These are phyloP conservation scores for Drosophila sechellia DNA, from an alignment of 1,140 invertebrate species.

Conservation along the genomic window DNA sequence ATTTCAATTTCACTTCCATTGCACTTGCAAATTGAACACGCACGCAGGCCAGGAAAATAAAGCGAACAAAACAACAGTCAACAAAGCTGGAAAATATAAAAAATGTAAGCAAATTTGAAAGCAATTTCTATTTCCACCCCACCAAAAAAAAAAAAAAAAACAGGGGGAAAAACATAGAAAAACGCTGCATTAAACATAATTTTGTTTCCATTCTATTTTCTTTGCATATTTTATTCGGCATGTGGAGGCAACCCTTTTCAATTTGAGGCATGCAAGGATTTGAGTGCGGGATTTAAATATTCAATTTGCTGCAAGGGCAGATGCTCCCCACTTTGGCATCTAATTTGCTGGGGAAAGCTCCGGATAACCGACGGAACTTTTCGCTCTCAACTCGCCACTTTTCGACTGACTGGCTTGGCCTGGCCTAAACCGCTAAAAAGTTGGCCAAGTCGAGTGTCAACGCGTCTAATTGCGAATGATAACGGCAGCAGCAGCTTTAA, in stretches of 20 bases:
- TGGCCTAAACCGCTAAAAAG: constrained; percentile 3
- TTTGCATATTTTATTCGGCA: constrained; percentile 62
- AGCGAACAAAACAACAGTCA: constrained; percentile 18
- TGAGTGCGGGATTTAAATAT: constrained; percentile 72
- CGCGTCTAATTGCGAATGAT: constrained; percentile 78
- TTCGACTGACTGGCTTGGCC: constrained; percentile 6
- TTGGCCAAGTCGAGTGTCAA: constrained; percentile 58
- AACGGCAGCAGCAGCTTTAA: constrained; percentile 59
- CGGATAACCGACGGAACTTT: constrained; percentile 46
- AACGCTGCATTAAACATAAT: constrained; percentile 61
- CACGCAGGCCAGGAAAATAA: constrained; percentile 37
- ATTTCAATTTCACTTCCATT: constrained; percentile 69
- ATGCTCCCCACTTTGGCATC: constrained; percentile 45
- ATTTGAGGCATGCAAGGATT: constrained; percentile 54
- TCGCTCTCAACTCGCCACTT: constrained; percentile 24
- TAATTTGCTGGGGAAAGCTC: constrained; percentile 44
- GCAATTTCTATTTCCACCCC: constrained; percentile 54
- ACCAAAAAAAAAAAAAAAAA: not conserved
- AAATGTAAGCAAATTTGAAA: constrained; percentile 49
- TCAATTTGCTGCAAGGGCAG: constrained; percentile 65
- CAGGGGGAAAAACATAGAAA: constrained; percentile 4
- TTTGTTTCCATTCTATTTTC: constrained; percentile 49
- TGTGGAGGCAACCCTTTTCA: constrained; percentile 60
- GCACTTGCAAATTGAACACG: constrained; percentile 55
- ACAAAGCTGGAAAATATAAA: constrained; percentile 15